These are phyloP conservation scores for Stictocephala bisonia DNA, from an alignment of 2,888 invertebrate genomes.

Conservation along the genomic window DNA sequence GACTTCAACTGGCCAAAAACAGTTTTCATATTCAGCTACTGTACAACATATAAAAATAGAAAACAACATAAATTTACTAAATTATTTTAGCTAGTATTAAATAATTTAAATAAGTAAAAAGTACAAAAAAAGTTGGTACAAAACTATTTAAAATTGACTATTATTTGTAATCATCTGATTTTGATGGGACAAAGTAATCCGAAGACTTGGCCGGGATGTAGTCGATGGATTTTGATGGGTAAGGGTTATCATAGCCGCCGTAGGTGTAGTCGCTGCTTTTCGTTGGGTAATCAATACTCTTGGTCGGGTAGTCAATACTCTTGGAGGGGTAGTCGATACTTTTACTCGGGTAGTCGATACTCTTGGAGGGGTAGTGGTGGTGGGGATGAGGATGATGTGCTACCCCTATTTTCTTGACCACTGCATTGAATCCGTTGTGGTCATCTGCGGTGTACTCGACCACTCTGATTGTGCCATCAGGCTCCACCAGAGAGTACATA, in stretches of 20 bases:
- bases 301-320: not conserved
- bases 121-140: too few relatives aligned
- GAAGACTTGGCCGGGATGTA: constrained; percentile 16
- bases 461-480: constrained; percentile 56
- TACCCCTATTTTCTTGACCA: constrained; percentile 56
- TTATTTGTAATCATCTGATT: constrained; percentile 21
- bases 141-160: too few relatives aligned
- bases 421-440: constrained; percentile 59
- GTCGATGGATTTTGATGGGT: constrained; percentile 2
- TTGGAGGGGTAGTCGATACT: constrained; percentile 2
- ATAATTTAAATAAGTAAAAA: too few relatives aligned
- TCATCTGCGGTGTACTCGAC: constrained; percentile 60
- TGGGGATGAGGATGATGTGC: constrained; percentile 45
- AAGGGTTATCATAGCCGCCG: too few relatives aligned
- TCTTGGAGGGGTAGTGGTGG: constrained; percentile 24
- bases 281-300: constrained; percentile 1
- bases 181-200: not conserved
- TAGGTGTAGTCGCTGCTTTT: constrained; percentile 13
- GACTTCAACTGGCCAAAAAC: too few relatives aligned
- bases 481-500: constrained; percentile 63
- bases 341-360: constrained; percentile 9
- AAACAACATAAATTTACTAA: too few relatives aligned
- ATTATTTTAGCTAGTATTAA: too few relatives aligned
- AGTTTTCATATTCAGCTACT: too few relatives aligned
- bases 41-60: too few relatives aligned